Base-by-base conservation (phyloP, 2,113 vertebrate species). In the Gavia stellata region DNA sequence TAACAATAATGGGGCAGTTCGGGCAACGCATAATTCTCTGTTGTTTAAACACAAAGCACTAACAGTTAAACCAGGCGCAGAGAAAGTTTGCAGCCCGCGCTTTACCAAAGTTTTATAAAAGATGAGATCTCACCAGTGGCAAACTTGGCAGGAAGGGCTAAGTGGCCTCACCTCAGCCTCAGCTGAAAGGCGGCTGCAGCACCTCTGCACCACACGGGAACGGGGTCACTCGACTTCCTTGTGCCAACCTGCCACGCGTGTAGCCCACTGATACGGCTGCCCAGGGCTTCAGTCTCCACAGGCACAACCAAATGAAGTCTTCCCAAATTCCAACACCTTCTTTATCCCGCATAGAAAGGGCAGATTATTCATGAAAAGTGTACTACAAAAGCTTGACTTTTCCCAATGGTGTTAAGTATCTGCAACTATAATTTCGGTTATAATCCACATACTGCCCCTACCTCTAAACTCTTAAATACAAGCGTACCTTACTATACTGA, bases 1-100 rank as follows among this genome's bases (percentile, higher is more conserved):
- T 14, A 53, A 61, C 4, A 52, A 5, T 8, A 42, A 50, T 6
- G 11, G 38, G 20, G 47, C 13, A 29, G 40, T 67, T 20, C 17
- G 23, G 28, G 44, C 23, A 77, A 18, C 0, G 0, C 3, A 1
- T 26, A 17, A 17, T 8, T 86, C 28, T 75, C 55, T 42, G 19
- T 8, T 59, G 23, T 67, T 72, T 40, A 72, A 87, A 75, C 16
- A 44, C 21, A n/a, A 40, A 40, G 53, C 29, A 59, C 44, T 49
- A 89, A 53, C 12, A 26, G 49, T 59, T 45, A 72, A 87, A n/a
- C 4, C 55, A 56, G 44, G 26, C 17, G 31, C 1, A 1, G 56
- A 40, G 42, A 31, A 81, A 19, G 20, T 67, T 67, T 59, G 14
- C 31, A 94, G 38, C 24, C 42, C 47, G 26, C 71, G 45, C 31